A percentile compares a stretch with the other conserved stretches of the same genome.
These are phyloP conservation scores for Platysternon megacephalum DNA, from an alignment of 2,113 vertebrate species.

Conservation along the genomic window DNA sequence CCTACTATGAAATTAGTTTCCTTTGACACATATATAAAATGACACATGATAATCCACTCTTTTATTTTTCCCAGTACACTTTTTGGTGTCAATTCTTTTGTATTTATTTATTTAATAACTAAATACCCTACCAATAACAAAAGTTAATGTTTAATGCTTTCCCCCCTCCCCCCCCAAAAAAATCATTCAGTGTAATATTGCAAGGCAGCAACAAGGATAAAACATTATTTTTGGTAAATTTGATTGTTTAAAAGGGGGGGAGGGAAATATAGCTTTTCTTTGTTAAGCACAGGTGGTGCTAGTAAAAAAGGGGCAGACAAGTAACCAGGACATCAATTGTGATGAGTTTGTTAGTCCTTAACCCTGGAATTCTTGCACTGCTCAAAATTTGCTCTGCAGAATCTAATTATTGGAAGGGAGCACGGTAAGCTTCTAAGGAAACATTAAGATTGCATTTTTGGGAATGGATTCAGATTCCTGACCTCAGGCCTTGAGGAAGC, in stretches of 20 bases:
- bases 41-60: constrained; percentile 61
- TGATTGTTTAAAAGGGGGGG: constrained; percentile 1
- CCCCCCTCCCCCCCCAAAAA: no score
- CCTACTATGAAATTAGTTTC: constrained; percentile 52
- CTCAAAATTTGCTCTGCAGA: constrained; percentile 49
- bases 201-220: neutral
- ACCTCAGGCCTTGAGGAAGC: constrained; percentile 32
- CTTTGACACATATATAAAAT: constrained; percentile 59
- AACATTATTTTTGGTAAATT: constrained; percentile 62
- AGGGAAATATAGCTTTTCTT: neutral
- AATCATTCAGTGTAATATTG: constrained; percentile 1
- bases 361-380: constrained; percentile 17
- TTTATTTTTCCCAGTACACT: constrained; percentile 54
- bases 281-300: neutral
- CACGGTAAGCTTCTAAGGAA: constrained; percentile 32
- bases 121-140: constrained; percentile 8
- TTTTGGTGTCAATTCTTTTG: neutral
- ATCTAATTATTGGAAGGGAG: constrained; percentile 41
- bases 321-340: constrained; percentile 28
- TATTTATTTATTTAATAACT: constrained; percentile 18
- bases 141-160: constrained; percentile 23
- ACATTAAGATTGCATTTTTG: neutral
- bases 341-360: constrained; percentile 65
- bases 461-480: constrained; percentile 29
- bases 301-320: constrained; percentile 9